Evolutionary conservation across 2,113 vertebrate species (phyloP).

Genomic region (Mobula birostris): DNA sequence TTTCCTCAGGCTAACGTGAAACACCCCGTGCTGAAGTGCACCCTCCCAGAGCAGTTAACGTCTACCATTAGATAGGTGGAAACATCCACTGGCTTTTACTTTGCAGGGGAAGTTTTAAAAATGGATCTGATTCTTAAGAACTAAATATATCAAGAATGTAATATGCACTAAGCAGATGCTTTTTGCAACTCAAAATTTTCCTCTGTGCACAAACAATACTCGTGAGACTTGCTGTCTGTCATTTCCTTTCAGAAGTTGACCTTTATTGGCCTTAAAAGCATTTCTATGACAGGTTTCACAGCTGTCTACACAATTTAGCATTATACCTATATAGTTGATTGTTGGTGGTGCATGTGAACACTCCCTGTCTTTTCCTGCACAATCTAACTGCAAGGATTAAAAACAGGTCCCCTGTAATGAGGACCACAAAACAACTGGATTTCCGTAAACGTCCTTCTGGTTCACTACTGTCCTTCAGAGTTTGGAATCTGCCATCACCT

Average conservation of each 20-base stretch:
- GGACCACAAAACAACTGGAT: too few relatives aligned
- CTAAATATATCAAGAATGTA: neutral
- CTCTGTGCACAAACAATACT: neutral
- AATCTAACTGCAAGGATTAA: neutral
- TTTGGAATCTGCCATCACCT: too few relatives aligned
- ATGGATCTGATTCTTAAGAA: neutral
- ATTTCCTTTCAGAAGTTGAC: slow-evolving; percentile 20
- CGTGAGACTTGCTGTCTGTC: neutral
- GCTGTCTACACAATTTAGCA: neutral
- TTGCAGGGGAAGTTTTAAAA: slow-evolving; percentile 5
- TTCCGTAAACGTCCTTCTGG: too few relatives aligned
- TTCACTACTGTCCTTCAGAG: too few relatives aligned
- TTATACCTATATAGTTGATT: neutral
- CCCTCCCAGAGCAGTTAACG: neutral
- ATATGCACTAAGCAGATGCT: neutral
- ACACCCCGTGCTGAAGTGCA: neutral
- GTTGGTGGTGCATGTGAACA: neutral
- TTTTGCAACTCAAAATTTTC: slow-evolving; percentile 6
- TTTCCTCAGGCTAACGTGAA: neutral
- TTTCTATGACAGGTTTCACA: neutral
- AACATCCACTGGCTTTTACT: neutral
- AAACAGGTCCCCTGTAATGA: too few relatives aligned
- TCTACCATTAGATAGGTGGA: neutral
- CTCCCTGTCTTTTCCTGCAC: neutral
- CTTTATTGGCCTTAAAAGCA: slow-evolving; percentile 17